A percentile compares a stretch with the other conserved stretches of the same genome.
Evolutionary conservation across 2,888 invertebrate species (phyloP).

Genomic region (Tipula vernalis): DNA sequence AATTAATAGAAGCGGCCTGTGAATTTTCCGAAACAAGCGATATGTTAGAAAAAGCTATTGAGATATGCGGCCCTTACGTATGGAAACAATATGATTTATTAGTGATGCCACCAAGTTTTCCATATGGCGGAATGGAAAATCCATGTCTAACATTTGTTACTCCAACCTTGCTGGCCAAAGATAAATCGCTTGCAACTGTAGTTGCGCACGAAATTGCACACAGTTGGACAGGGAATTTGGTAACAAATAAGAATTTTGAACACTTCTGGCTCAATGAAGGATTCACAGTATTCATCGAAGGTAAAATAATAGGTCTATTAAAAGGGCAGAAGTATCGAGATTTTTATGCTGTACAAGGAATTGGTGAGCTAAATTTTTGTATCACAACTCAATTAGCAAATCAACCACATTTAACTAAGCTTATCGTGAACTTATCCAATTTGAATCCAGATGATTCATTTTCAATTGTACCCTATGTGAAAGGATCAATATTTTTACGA

Average conservation of each 20-base stretch:
- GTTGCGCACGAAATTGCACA: slow-evolving; percentile 94
- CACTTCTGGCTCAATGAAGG: slow-evolving; percentile 98
- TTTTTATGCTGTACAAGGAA: slow-evolving; percentile 65
- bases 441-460: slow-evolving; percentile 89
- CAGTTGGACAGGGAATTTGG: slow-evolving; percentile 90
- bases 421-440: slow-evolving; percentile 64
- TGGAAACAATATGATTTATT: slow-evolving; percentile 85
- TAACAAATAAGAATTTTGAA: slow-evolving; percentile 86
- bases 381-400: slow-evolving; percentile 42
- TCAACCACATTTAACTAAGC: slow-evolving; percentile 56
- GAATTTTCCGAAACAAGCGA: slow-evolving; percentile 83
- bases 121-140: slow-evolving; percentile 96
- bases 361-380: slow-evolving; percentile 46
- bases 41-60: slow-evolving; percentile 70
- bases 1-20: slow-evolving; percentile 69
- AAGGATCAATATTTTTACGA: slow-evolving; percentile 78
- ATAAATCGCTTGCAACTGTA: slow-evolving; percentile 77
- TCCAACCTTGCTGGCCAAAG: slow-evolving; percentile 74
- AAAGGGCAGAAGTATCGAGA: slow-evolving; percentile 54
- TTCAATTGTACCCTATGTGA: slow-evolving; percentile 83
- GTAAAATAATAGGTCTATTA: slow-evolving; percentile 68
- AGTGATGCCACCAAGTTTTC: slow-evolving; percentile 80
- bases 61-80: slow-evolving; percentile 75
- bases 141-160: slow-evolving; percentile 93
- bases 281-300: slow-evolving; percentile 75